Percentiles rank a stretch among this genome's conserved stretches.
phyloP scores from a whole-genome alignment of 2,797 vertebrate species.

The Sebastes reedi region DNA sequence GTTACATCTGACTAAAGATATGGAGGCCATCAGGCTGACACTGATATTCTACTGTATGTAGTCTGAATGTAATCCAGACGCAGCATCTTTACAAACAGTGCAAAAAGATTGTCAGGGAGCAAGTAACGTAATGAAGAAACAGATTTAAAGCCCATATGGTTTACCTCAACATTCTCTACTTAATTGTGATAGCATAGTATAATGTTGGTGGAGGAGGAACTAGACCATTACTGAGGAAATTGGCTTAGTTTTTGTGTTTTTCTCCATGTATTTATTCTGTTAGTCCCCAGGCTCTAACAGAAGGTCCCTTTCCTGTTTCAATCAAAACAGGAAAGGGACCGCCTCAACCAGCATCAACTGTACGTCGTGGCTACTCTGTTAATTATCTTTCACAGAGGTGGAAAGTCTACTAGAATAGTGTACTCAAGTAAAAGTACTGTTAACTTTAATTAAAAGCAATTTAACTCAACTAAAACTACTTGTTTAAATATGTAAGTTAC shows the following conservation, averaged over 20 bases:
- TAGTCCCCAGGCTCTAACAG: background rate
- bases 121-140: background rate
- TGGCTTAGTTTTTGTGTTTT: background rate
- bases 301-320: background rate
- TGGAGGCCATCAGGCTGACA: background rate
- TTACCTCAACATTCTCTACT: background rate
- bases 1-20: background rate
- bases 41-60: no score
- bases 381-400: background rate
- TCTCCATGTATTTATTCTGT: background rate
- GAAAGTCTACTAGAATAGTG: background rate
- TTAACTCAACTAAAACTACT: background rate
- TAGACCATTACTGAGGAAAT: background rate
- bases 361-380: background rate
- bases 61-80: background rate
- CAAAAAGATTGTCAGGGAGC: background rate
- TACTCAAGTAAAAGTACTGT: background rate
- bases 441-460: background rate
- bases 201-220: background rate
- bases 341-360: background rate
- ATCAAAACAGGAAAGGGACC: constrained; percentile 4
- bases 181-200: background rate
- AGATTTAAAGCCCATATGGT: background rate
- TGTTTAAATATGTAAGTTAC: background rate
- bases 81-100: background rate